Evolutionary conservation across 1,140 invertebrate genomes (phyloP).

Genomic region (Eriosoma lanigerum): DNA sequence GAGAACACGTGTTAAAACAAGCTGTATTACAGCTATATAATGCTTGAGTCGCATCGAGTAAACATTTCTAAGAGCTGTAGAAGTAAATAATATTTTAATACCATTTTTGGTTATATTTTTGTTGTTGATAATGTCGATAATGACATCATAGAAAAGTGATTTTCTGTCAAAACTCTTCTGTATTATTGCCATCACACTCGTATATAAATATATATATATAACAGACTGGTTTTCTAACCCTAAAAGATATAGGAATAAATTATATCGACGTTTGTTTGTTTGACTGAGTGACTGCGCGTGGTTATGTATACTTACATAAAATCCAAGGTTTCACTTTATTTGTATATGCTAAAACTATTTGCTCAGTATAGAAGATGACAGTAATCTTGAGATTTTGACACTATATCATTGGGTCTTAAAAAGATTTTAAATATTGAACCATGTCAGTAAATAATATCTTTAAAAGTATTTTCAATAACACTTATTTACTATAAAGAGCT

Average conservation of each 20-base stretch:
- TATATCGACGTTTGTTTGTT: background rate
- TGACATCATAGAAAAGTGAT: background rate
- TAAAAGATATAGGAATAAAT: background rate
- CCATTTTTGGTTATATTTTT: background rate
- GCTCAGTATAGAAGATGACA: background rate
- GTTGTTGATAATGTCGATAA: background rate
- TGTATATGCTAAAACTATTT: constrained; percentile 39
- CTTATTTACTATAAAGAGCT: background rate
- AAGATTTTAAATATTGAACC: constrained; percentile 38
- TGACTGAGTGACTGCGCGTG: background rate
- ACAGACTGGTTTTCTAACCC: background rate
- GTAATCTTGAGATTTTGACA: constrained; percentile 12
- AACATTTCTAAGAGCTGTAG: constrained; percentile 1
- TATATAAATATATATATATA: background rate
- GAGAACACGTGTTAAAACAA: constrained; percentile 19
- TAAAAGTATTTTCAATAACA: constrained; percentile 23
- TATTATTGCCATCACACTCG: background rate
- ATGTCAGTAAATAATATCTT: constrained; percentile 27
- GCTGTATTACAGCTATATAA: background rate
- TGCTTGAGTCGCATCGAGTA: background rate
- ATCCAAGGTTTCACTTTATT: constrained; percentile 1
- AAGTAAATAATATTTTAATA: background rate
- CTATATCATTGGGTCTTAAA: background rate
- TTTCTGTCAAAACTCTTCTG: background rate
- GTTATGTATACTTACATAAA: background rate